Evolutionary conservation across 2,888 invertebrate genomes (phyloP), one percentile per base, ranked within the genome.

Genomic region (Cosmorhoe ocellata): DNA sequence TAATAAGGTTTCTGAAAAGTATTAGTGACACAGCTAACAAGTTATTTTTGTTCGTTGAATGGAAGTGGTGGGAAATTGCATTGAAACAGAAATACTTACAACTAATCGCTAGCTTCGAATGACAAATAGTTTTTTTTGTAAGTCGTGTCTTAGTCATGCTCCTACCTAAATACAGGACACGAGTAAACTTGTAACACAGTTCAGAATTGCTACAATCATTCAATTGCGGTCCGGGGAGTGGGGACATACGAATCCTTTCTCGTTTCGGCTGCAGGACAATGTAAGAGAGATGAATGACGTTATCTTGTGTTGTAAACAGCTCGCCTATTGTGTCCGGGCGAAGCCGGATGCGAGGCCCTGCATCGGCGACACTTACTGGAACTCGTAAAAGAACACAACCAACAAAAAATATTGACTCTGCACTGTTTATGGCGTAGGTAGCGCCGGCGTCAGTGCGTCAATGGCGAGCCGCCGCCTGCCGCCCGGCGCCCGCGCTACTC

Each of bases 361-460:
- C 43, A 36, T 38, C 42, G 38, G 43, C 40, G 38, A 43, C 37
- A 54, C 51, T 61, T 45, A 51, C 56, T 58, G 56, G 60, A 61
- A 61, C 26, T 56, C 48, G 37, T 58, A 45, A 52, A 58, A 39
- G 49, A 28, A 30, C 37, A 30, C 6, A 44, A 40, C 10, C 28
- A 45, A 50, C 44, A 47, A 53, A 38, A 47, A 30, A 33, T 52
- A 41, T 58, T 54, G 51, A 44, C 39, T 51, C 12, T 26, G 33
- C 27, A 28, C 39, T 41, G 37, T 48, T 51, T 31, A 52, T 50
- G 41, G 39, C 9, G 4, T 30, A 33, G n/a, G n/a, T n/a, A 50
- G 61, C 55, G 60, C 53, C 57, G 58, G 61, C 55, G 58, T 44
- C 13, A 42, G 41, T 58, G 52, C 58, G 58, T 57, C 58, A 56